These are phyloP conservation scores for Nothoprocta perdicaria DNA, from an alignment of 2,113 vertebrate species.

Conservation along the genomic window DNA sequence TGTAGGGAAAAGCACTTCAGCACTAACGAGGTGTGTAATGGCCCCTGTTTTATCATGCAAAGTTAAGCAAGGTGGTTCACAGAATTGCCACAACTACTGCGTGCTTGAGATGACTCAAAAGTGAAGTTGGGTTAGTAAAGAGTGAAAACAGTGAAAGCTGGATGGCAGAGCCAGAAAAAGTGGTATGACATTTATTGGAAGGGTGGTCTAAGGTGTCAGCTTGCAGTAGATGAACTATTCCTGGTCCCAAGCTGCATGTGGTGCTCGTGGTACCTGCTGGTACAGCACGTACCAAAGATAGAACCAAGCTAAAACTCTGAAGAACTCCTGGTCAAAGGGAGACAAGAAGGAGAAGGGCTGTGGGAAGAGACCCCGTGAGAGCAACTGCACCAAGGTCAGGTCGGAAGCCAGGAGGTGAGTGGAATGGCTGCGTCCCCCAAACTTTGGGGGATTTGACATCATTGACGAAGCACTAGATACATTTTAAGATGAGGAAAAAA, in stretches of 20 bases:
- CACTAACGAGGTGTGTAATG: not conserved
- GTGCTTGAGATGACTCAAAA: not conserved
- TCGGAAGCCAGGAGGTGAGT: rapidly evolving
- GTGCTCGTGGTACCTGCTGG: not conserved
- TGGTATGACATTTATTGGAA: not conserved
- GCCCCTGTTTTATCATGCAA: rapidly evolving
- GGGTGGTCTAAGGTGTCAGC: not conserved
- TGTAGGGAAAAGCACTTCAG: not conserved
- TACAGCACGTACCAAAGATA: rapidly evolving
- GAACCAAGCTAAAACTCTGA: not conserved
- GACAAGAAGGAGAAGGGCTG: not conserved
- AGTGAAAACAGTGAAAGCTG: not conserved
- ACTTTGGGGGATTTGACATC: not conserved
- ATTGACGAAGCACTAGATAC: not conserved
- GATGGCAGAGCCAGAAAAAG: not conserved
- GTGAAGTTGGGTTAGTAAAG: not conserved
- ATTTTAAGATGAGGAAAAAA: not conserved
- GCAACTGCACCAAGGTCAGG: not conserved
- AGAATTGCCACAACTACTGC: not conserved
- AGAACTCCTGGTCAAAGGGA: not conserved
- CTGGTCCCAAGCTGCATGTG: not conserved
- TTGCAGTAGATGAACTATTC: not conserved
- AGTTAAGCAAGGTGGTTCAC: not conserved
- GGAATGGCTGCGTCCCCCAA: not conserved
- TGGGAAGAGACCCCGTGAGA: not conserved